Evolutionary conservation across 2,888 invertebrate species (phyloP).

Genomic region (Melanchra persicariae): DNA sequence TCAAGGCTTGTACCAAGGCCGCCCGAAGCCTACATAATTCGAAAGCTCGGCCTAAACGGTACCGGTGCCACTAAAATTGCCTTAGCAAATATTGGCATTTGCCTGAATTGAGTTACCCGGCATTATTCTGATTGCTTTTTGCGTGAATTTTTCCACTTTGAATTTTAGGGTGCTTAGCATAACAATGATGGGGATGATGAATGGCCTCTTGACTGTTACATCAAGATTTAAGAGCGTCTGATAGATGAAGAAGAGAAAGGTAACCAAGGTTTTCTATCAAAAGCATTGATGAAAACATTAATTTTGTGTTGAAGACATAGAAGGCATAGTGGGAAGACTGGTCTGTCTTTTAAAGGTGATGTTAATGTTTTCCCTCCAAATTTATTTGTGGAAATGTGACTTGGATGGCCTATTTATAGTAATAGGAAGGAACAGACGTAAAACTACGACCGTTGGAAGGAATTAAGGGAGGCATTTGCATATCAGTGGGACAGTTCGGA

Average conservation of each 20-base stretch:
- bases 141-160: slow-evolving; percentile 27
- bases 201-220: slow-evolving; percentile 2
- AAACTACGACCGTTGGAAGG: too few relatives aligned
- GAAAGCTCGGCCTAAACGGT: slow-evolving; percentile 61
- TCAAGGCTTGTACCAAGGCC: slow-evolving; percentile 77
- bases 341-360: neutral
- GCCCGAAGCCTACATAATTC: slow-evolving; percentile 54
- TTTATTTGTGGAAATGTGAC: too few relatives aligned
- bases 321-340: neutral
- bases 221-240: neutral
- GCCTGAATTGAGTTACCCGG: slow-evolving; percentile 47
- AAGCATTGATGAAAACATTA: neutral
- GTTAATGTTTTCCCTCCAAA: neutral
- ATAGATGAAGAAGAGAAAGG: neutral
- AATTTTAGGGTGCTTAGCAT: slow-evolving; percentile 19
- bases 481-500: too few relatives aligned
- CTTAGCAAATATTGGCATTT: slow-evolving; percentile 52
- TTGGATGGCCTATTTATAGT: too few relatives aligned
- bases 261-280: neutral
- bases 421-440: too few relatives aligned
- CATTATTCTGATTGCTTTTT: slow-evolving; percentile 39
- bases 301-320: neutral
- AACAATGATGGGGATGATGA: slow-evolving; percentile 8
- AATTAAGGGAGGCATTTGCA: too few relatives aligned
- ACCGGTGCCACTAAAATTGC: slow-evolving; percentile 51